Evolutionary conservation across 2,888 invertebrate genomes (phyloP).

Genomic region (Phengaris alcon): DNA sequence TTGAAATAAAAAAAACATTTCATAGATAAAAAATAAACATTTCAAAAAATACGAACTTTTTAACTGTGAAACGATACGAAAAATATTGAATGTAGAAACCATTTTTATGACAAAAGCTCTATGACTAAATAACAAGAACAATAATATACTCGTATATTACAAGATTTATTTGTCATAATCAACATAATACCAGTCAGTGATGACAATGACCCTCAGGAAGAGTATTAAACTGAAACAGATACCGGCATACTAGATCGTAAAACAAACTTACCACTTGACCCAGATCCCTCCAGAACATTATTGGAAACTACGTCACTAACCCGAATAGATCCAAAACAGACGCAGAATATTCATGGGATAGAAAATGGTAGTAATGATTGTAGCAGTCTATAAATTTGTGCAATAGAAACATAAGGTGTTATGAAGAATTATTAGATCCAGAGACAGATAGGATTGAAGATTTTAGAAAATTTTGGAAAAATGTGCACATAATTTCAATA

Average conservation of each 20-base stretch:
- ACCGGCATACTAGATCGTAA: constrained; percentile 20
- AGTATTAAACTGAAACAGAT: neutral
- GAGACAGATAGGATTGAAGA: neutral
- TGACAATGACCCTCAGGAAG: neutral
- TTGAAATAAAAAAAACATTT: too few relatives aligned
- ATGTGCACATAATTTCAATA: neutral
- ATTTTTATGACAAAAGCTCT: too few relatives aligned
- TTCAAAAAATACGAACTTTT: too few relatives aligned
- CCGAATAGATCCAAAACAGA: constrained; percentile 31
- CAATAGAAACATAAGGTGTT: neutral
- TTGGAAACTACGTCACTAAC: constrained; percentile 32
- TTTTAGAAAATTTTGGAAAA: too few relatives aligned
- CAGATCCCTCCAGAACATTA: constrained; percentile 33
- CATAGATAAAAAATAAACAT: too few relatives aligned
- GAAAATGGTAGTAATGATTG: constrained; percentile 2
- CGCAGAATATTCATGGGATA: neutral
- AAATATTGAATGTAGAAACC: too few relatives aligned
- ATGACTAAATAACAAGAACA: neutral
- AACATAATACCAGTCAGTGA: neutral
- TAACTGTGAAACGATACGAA: too few relatives aligned
- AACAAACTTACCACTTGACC: constrained; percentile 34
- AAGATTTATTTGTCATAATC: neutral
- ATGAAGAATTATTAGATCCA: neutral
- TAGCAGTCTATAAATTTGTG: neutral
- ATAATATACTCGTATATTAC: neutral